Base-by-base conservation (phyloP, 2,113 vertebrate species). In the Lasiurus borealis region DNA sequence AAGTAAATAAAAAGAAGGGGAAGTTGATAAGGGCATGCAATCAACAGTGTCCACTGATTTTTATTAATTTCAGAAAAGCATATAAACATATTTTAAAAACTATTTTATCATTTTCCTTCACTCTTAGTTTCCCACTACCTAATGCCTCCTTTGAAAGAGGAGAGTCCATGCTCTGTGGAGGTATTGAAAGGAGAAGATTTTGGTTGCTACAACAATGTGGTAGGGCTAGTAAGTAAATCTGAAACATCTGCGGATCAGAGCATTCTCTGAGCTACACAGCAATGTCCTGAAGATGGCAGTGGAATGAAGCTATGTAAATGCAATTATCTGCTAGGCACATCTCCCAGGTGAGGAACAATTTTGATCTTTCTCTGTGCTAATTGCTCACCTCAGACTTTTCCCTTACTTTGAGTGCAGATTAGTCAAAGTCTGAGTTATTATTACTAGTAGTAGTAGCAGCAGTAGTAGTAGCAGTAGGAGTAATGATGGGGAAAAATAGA, bases 371-470 rank as follows among this genome's bases (percentile, higher is more conserved):
- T 87, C 40, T 83, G 23, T 90, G 66, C 76, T 93, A 87, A 96
- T 86, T 95, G 52, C 23, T 14, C 44, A 34, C n/a, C 48, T 91
- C 16, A 21, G 36, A 73, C 25, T 84, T 72, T 92, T 93, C 31
- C 31, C 34, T 97, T 34, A 95, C 14, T 46, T 89, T 52, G 23
- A 85, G 68, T 92, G 27, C n/a, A 83, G 46, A 93, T 88, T 62
- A 90, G 80, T 87, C 62, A 94, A 97, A 93, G 84, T 59, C 86
- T 93, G 76, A 93, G 44, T 85, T 95, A 48, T 90, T 94, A 77
- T 96, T 76, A 66, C 88, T 46, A 15, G 91, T 93, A 86, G 62
- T 96, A 77, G 73, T 93, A 48, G 85, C 91, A 78, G 48, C 96
- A 77, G 85, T 92, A 78, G 48, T 96, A 77, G 85, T 92, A 69